Evolutionary conservation across 2,113 vertebrate species (phyloP).

Genomic region (Megatriorchis doriae): DNA sequence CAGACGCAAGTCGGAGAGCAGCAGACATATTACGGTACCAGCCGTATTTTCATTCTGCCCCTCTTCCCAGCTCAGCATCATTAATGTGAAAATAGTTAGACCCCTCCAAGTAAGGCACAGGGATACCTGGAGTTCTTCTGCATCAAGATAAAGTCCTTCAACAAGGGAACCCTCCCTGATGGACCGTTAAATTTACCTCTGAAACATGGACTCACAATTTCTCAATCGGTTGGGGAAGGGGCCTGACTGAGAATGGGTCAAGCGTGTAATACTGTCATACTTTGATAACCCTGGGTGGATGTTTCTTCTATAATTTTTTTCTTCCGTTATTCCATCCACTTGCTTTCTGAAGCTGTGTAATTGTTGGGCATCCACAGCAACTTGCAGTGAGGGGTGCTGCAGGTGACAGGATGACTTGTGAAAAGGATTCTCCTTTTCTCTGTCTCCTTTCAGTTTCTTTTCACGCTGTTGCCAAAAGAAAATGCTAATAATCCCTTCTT

Average conservation of each 20-base stretch:
- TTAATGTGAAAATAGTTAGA: neutral
- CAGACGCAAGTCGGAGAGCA: neutral
- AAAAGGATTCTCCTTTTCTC: neutral
- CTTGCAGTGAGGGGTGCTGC: neutral
- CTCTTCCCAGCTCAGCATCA: neutral
- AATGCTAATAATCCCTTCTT: neutral
- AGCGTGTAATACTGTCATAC: neutral
- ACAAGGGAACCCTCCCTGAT: neutral
- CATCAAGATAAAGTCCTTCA: neutral
- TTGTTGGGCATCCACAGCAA: neutral
- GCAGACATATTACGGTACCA: neutral
- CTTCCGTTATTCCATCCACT: neutral
- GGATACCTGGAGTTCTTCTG: neutral
- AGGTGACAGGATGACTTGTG: neutral
- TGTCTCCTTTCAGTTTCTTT: neutral
- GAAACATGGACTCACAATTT: neutral
- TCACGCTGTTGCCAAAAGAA: neutral
- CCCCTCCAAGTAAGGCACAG: neutral
- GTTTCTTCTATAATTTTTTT: neutral
- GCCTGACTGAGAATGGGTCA: neutral
- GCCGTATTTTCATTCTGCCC: neutral
- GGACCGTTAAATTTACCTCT: neutral
- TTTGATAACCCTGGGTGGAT: neutral
- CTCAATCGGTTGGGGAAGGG: neutral
- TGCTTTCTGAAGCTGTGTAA: neutral